These are phyloP conservation scores for Rhyacophila evoluta DNA, from an alignment of 2,888 invertebrate genomes.

Conservation along the genomic window DNA sequence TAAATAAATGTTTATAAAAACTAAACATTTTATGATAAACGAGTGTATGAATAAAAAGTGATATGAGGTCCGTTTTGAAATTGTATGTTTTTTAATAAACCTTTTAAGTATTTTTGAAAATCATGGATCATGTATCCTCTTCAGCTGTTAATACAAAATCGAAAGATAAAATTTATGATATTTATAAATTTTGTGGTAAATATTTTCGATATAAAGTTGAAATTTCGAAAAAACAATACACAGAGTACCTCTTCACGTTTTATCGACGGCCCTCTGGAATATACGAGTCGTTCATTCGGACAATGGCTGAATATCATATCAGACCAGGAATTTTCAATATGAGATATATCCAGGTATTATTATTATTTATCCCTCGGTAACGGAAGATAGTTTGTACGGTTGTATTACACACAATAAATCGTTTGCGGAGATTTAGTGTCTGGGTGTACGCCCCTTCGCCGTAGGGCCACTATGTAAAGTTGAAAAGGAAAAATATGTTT, in stretches of 20 bases:
- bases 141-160: too few species aligned
- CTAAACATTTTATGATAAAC: too few species aligned
- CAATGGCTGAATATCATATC: slow-evolving; percentile 44
- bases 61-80: too few species aligned
- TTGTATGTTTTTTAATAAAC: too few species aligned
- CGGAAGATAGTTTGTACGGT: slow-evolving; percentile 28
- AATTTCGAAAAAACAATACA: too few species aligned
- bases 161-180: too few species aligned
- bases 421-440: slow-evolving; percentile 39
- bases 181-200: too few species aligned
- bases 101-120: too few species aligned
- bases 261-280: slow-evolving; percentile 38
- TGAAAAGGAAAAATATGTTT: slow-evolving; percentile 22
- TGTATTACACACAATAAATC: slow-evolving; percentile 45
- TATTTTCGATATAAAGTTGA: not conserved
- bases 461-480: slow-evolving; percentile 20
- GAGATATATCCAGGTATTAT: slow-evolving; percentile 11
- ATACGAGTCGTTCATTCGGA: slow-evolving; percentile 38
- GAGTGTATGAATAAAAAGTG: too few species aligned
- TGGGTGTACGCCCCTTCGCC: slow-evolving; percentile 30
- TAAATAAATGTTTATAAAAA: too few species aligned
- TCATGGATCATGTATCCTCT: too few species aligned
- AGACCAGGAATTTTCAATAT: slow-evolving; percentile 44
- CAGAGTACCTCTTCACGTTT: slow-evolving; percentile 37
- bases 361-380: not conserved